Base-by-base conservation (phyloP, 2,797 vertebrate species). In the Sebastes itinus region DNA sequence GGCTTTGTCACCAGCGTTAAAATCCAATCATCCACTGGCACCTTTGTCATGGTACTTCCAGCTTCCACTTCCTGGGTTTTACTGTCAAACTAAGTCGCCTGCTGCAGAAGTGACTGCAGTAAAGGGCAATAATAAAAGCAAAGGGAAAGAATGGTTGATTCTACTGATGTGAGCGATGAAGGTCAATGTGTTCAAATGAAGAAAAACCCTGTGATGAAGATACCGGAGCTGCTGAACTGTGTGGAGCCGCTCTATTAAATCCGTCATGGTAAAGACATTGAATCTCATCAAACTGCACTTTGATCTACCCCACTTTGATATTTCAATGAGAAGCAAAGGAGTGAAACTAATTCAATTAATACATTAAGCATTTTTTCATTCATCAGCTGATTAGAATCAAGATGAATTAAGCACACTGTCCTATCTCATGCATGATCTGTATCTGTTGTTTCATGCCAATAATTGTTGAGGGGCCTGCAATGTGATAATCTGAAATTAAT, bases 331-430 rank as follows among this genome's bases (percentile, higher is more conserved):
- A 86, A 55, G 87, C 88, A 83, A 77, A 77, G 86, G 71, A 83
- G 91, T 84, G 68, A 85, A 88, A 84, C 82, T 82, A 91, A 92
- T 92, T 93, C 88, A 84, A 94, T 94, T 88, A 94, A 90, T 80
- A 88, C 42, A 87, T 89, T 86, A 89, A 90, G 80, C 60, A n/a
- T 89, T 94, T 89, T 94, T 89, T 72, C 74, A 94, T 87, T 93
- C 59, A 25, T 94, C 88, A 77, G 85, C 82, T 86, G 92, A 94
- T 94, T 82, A 83, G 42, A 88, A 83, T 83, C 54, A n/a, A 80
- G 86, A 87, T 84, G 67, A 89, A 88, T 85, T 80, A 81, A 87
- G 84, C 75, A 55, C 80, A 71, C 75, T 20, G 71, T 78, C 72
- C 73, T 85, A 88, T 91, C 88, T 69, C 56, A 7, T 56, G 81